Base-by-base conservation (phyloP, 2,113 vertebrate species). In the Colinus virginianus region DNA sequence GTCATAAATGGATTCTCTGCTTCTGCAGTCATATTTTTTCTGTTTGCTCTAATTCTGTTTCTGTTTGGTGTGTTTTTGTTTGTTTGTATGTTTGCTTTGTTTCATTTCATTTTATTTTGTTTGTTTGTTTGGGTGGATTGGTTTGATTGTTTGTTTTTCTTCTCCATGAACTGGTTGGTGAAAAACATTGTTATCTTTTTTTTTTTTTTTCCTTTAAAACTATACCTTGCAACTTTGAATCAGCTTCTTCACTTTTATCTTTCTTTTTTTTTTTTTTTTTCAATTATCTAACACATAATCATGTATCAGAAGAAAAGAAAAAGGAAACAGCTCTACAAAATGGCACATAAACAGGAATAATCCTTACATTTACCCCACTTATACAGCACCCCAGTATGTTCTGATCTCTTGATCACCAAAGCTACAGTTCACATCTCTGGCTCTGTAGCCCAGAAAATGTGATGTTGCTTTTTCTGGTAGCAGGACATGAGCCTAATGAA, bases 1-100 rank as follows among this genome's bases (percentile, higher is more conserved):
- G 12, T 6, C 1, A 0, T 7, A 55, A 15, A n/a, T 68, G 5
- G 38, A 11, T 32, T 49, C n/a, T 69, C 20, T 32, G 3, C 13
- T 22, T 11, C n/a, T 20, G 43, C 8, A 38, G 7, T 9, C 0
- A 0, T 23, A 8, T 32, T 7, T 74, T 8, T 11, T 36, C 13
- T 28, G 2, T 20, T 58, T 64, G 2, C 3, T 77, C 6, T 34
- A 3, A 14, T 22, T 70, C 19, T 49, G 11, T 20, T 20, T 64
- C 12, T 42, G 26, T 42, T 51, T 22, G 59, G 8, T 56, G 36
- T 36, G 36, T 36, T 56, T 56, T 56, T 32, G 13, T 23, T 61
- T 36, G 34, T 42, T 64, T 20, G 38, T 42, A 11, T 56, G 53
- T 63, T 63, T 40, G 36, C 17, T 64, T 42, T 64, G 38, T 42